Base-by-base conservation (phyloP, 1,140 invertebrate species). In the Panagrolaimus sp. region DNA sequence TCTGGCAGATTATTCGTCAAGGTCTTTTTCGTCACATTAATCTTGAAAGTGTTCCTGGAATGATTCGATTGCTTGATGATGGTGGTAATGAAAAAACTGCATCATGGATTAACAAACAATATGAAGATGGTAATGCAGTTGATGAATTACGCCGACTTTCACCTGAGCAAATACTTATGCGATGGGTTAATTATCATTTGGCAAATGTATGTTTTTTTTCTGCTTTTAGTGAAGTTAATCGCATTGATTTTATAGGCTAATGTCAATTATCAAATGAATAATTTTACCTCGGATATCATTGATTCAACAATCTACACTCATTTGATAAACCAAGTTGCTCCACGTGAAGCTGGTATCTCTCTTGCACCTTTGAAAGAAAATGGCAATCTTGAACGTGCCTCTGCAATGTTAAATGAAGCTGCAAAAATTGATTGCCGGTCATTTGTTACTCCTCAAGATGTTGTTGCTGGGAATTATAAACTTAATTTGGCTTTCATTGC, bases 161-260 rank as follows among this genome's bases (percentile, higher is more conserved):
- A 0, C 95, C 95, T 0, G 96, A 98, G 86, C 90, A 92, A 17
- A 96, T 98, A 77, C 87, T 99, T 0, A 86, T 98, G 8, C 88
- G 96, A 78, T 98, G 96, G 96, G 96, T 98, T 38, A 99, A 99
- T 86, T 94, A 97, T 85, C 96, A 98, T 83, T 84, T 98, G 81
- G 89, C 91, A 80, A 88, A 88, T 43, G 91, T 92, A 47, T 0
- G 10, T 24, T 15, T 44, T 15, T 47, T 17, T 63, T 12, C 3
- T 21, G 6, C 26, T 71, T 62, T 8, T 32, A n/a, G 14, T 71
- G 8, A 67, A 32, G 8, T 26, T 65, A 46, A 14, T n/a, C 43
- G 15, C 14, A 66, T 1, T n/a, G 10, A 38, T 10, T 5, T 70
- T 68, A 63, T 64, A 80, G 28, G 81, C 86, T 44, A 83, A 83